Evolutionary conservation across 37 sponge, comb jelly and placozoan genomes (phyloP), one percentile per base, ranked within the genome.

Genomic region (Axinella damicornis): DNA sequence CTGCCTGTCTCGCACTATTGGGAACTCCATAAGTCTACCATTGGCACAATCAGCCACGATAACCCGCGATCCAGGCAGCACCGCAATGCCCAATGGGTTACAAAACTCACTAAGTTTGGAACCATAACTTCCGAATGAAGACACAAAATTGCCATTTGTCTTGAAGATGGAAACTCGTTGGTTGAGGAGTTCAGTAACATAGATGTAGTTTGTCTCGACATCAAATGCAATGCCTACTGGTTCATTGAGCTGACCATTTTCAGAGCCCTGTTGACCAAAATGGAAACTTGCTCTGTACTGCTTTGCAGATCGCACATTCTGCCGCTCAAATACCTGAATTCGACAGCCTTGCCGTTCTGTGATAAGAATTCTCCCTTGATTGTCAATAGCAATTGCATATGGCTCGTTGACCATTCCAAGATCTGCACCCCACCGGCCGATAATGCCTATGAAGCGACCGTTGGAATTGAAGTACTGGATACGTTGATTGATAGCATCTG

Each of bases 171-270:
- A 78, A n/a, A 78, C n/a, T 16, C 64, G 25, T 2, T 24, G 72
- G 21, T 71, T 63, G 22, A 30, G 24, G 5, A 37, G 25, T 64
- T 78, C 65, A 1, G 65, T 78, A 17, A 78, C 78, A 63, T 40
- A 39, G 60, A 78, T 63, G 53, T 78, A 78, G 27, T 34, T 56
- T 21, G 20, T 55, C 31, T 36, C 35, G n/a, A 55, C 5, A 25
- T 80, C 66, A 21, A 32, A 21, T 5, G 81, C 70, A 33, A 80
- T 80, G 0, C 81, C 69, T 17, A 66, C 70, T 30, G 69, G 81
- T n/a, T 18, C 32, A n/a, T 78, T 25, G 17, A 46, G 14, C 32
- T 53, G n/a, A 12, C 37, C 35, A 33, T 69, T 36, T 0, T 17
- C 14, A 36, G 11, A 20, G 30, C 69, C 69, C 11, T 14, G 33